Percentiles rank a stretch among this genome's conserved stretches.
Evolutionary conservation across 2,888 invertebrate species (phyloP).

Genomic region (Plagodis pulveraria): DNA sequence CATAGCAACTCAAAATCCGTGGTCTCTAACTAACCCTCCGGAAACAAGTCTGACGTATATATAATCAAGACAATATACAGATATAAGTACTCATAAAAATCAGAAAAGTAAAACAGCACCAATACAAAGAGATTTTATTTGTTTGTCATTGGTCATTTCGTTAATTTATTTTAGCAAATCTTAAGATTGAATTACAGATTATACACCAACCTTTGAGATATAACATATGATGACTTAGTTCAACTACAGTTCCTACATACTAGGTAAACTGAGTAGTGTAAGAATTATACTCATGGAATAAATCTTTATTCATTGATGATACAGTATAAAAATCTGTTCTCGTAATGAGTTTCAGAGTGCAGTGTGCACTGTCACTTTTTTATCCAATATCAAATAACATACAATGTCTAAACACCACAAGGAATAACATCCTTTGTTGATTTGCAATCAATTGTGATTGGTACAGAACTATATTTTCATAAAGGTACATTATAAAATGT

Average conservation of each 20-base stretch:
- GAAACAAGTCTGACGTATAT: no score
- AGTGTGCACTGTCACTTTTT: background rate
- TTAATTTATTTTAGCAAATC: slow-evolving; percentile 21
- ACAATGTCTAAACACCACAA: slow-evolving; percentile 5
- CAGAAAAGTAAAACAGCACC: slow-evolving; percentile 10
- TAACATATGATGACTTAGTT: background rate
- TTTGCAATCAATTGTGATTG: slow-evolving; percentile 22
- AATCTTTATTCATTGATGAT: background rate
- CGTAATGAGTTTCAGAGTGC: no score
- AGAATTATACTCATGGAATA: no score
- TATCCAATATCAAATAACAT: background rate
- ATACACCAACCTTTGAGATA: slow-evolving; percentile 5
- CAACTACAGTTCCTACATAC: background rate
- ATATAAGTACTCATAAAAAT: background rate
- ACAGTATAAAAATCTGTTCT: background rate
- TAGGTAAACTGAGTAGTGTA: background rate
- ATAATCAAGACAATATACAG: no score
- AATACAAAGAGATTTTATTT: no score
- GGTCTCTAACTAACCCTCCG: no score
- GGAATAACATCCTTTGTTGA: slow-evolving; percentile 5
- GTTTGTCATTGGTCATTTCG: slow-evolving; percentile 36
- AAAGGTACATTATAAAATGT: slow-evolving; percentile 24
- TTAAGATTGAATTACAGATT: slow-evolving; percentile 20
- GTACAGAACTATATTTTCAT: slow-evolving; percentile 16
- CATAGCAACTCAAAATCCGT: no score